Conservation (phyloP, 2,888 invertebrate species). For the Caenorhabditis auriculariae region DNA sequence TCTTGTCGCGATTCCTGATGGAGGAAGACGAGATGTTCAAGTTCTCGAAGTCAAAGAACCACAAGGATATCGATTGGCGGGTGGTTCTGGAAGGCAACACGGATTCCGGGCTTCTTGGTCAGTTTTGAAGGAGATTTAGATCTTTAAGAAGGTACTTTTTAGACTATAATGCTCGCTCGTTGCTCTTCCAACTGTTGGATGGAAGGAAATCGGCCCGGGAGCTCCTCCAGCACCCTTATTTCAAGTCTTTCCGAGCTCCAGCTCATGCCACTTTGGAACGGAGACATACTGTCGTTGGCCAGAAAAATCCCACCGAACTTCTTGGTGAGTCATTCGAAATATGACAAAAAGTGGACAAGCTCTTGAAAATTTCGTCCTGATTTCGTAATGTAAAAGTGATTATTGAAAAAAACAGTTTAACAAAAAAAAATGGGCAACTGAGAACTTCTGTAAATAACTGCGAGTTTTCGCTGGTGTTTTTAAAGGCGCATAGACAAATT, state of each 20-base stretch:
- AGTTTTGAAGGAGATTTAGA: not conserved
- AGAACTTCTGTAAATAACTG: too few species aligned
- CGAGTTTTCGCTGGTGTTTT: too few species aligned
- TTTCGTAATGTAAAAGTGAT: too few species aligned
- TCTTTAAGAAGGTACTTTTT: not conserved
- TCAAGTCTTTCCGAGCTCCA: constrained; percentile 27
- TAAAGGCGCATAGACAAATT: too few species aligned
- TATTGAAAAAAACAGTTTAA: too few species aligned
- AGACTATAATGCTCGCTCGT: constrained; percentile 21
- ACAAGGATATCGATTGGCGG: constrained; percentile 27
- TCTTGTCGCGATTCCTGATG: constrained; percentile 30
- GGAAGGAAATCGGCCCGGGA: constrained; percentile 23
- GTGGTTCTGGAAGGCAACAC: constrained; percentile 22
- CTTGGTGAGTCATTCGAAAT: too few species aligned
- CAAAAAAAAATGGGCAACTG: too few species aligned
- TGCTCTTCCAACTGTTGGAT: constrained; percentile 24
- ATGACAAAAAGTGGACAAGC: too few species aligned
- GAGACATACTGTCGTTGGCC: constrained; percentile 25
- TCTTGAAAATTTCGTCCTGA: too few species aligned
- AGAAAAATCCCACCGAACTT: constrained; percentile 24
- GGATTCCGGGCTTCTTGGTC: constrained; percentile 26
- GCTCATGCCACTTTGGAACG: constrained; percentile 23
- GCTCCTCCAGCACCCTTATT: constrained; percentile 22
- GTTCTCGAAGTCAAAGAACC: constrained; percentile 25
- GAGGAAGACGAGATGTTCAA: constrained; percentile 28